Percentiles rank a stretch among this genome's conserved stretches.
phyloP scores from a whole-genome alignment of 2,888 invertebrate species.

The Deilephila porcellus region DNA sequence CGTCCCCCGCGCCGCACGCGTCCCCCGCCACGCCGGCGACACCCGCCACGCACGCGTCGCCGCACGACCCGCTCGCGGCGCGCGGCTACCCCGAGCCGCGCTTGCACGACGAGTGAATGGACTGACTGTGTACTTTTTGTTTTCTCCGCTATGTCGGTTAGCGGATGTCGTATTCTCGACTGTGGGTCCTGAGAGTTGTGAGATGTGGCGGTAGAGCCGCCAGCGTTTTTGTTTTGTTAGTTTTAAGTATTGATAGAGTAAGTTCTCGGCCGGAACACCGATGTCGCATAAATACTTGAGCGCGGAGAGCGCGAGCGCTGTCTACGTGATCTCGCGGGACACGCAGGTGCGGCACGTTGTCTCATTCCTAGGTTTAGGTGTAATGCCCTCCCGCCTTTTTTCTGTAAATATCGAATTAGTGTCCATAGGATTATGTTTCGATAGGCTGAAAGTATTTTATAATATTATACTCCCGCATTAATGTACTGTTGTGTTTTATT shows the following conservation, averaged over 20 bases:
- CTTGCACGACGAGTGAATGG: conserved; percentile 60
- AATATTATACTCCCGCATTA: conserved; percentile 80
- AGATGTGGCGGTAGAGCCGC: conserved; percentile 17
- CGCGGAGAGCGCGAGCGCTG: conserved; percentile 33
- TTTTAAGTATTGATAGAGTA: conserved; percentile 20
- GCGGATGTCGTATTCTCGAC: neutral
- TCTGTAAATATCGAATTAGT: conserved; percentile 80
- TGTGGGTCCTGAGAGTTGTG: conserved; percentile 2
- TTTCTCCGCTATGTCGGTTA: conserved; percentile 26
- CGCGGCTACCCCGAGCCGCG: conserved; percentile 64
- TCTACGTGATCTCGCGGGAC: conserved; percentile 41
- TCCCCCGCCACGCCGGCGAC: conserved; percentile 56
- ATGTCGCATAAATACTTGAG: conserved; percentile 31
- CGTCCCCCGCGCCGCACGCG: conserved; percentile 70
- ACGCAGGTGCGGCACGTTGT: conserved; percentile 50
- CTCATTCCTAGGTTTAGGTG: conserved; percentile 58
- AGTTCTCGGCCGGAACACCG: conserved; percentile 32
- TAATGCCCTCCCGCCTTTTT: conserved; percentile 69
- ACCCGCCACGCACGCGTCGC: conserved; percentile 56
- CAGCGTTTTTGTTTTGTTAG: conserved; percentile 19
- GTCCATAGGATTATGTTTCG: conserved; percentile 79
- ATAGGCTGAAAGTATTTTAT: conserved; percentile 83
- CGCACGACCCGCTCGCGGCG: conserved; percentile 61
- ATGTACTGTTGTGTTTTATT: conserved; percentile 58
- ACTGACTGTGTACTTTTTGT: conserved; percentile 34